Percentiles rank a stretch among this genome's conserved stretches.
Evolutionary conservation across 2,888 invertebrate genomes (phyloP).

Genomic region (Caenorhabditis sulstoni): DNA sequence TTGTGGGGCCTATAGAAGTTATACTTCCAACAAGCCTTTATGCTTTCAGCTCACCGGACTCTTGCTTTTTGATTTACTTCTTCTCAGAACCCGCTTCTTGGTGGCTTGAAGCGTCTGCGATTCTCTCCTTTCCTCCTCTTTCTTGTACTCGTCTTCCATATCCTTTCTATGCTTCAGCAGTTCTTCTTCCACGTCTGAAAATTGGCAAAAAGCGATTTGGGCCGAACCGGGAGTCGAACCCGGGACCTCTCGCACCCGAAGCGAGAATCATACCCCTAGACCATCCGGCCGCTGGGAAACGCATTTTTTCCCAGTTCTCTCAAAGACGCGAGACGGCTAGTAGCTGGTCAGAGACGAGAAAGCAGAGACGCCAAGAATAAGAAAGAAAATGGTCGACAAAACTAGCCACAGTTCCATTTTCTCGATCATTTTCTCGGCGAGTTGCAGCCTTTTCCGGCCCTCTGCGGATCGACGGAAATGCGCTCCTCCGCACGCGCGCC

Average conservation of each 20-base stretch:
- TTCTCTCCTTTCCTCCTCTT: constrained; percentile 53
- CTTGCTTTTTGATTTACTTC: constrained; percentile 63
- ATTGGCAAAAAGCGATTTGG: constrained; percentile 59
- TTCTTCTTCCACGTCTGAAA: constrained; percentile 63
- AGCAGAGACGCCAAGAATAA: not conserved
- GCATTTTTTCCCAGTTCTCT: constrained; percentile 71
- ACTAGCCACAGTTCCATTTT: too few relatives aligned
- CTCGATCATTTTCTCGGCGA: too few relatives aligned
- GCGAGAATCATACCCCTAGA: constrained; percentile 80
- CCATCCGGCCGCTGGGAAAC: constrained; percentile 70
- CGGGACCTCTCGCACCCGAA: constrained; percentile 81
- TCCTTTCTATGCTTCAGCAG: constrained; percentile 54
- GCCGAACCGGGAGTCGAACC: constrained; percentile 79
- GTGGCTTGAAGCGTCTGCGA: constrained; percentile 46
- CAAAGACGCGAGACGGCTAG: constrained; percentile 80
- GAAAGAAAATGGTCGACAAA: not conserved
- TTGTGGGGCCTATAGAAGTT: constrained; percentile 33
- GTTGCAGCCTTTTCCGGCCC: too few relatives aligned
- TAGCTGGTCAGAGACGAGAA: constrained; percentile 67
- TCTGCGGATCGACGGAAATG: too few relatives aligned
- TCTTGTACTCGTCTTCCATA: constrained; percentile 55
- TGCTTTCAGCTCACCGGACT: constrained; percentile 55
- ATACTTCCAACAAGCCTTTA: not conserved
- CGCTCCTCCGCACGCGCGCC: too few relatives aligned
- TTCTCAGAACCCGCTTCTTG: constrained; percentile 44